Conservation (phyloP, 1,140 invertebrate species). For the Heliconius hermathena region DNA sequence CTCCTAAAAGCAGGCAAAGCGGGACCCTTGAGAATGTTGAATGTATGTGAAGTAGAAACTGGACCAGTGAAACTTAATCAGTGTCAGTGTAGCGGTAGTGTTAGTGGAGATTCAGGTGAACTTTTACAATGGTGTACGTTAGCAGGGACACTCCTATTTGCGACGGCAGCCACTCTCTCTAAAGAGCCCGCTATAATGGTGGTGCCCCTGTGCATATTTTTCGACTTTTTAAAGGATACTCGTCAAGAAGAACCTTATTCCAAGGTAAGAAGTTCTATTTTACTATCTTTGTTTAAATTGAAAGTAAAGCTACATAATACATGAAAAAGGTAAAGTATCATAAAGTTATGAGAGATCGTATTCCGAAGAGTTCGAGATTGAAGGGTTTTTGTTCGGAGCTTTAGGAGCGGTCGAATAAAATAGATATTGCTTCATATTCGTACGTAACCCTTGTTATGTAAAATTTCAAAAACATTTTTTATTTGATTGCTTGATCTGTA, state of each 20-base stretch:
- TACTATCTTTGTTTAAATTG: slow-evolving; percentile 26
- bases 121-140: slow-evolving; percentile 81
- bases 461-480: background rate
- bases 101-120: slow-evolving; percentile 73
- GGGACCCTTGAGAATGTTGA: slow-evolving; percentile 67
- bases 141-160: slow-evolving; percentile 83
- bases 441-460: slow-evolving; percentile 30
- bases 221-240: slow-evolving; percentile 83
- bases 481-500: background rate
- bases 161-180: slow-evolving; percentile 88
- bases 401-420: slow-evolving; percentile 46
- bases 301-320: slow-evolving; percentile 16
- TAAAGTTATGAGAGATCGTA: slow-evolving; percentile 54
- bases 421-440: slow-evolving; percentile 49
- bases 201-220: slow-evolving; percentile 92
- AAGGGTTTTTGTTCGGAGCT: slow-evolving; percentile 51
- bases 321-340: slow-evolving; percentile 45
- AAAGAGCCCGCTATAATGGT: slow-evolving; percentile 97
- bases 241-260: slow-evolving; percentile 74
- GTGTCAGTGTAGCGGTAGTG: slow-evolving; percentile 72
- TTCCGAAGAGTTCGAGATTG: slow-evolving; percentile 48
- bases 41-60: slow-evolving; percentile 63
- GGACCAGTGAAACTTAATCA: slow-evolving; percentile 62
- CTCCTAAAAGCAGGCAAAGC: slow-evolving; percentile 67
- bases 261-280: slow-evolving; percentile 70